Percentiles rank a stretch among this genome's conserved stretches.
Conservation (phyloP, 2,797 vertebrate genomes). For the Hybognathus amarus region DNA sequence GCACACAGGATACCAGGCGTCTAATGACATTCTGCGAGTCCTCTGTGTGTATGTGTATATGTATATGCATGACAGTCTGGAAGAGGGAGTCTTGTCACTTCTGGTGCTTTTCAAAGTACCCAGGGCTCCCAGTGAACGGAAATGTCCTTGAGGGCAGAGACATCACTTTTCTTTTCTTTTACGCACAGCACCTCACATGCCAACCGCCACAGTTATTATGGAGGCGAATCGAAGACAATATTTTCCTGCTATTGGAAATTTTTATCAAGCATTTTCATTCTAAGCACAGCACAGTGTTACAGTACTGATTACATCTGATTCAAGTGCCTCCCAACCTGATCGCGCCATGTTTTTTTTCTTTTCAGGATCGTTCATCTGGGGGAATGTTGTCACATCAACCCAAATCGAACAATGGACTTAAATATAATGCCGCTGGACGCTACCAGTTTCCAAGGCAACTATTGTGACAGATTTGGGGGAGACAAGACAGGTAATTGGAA, state of each 20-base stretch:
- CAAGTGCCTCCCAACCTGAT: slow-evolving; percentile 39
- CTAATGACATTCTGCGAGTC: slow-evolving; percentile 54
- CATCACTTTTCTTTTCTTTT: slow-evolving; percentile 4
- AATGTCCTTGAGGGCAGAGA: slow-evolving; percentile 51
- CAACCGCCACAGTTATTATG: slow-evolving; percentile 33
- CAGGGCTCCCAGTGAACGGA: slow-evolving; percentile 27
- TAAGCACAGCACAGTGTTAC: background rate
- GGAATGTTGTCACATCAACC: slow-evolving; percentile 72
- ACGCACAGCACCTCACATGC: slow-evolving; percentile 10
- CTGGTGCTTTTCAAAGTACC: slow-evolving; percentile 58
- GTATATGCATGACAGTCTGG: slow-evolving; percentile 50
- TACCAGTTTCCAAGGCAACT: slow-evolving; percentile 82
- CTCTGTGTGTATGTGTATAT: slow-evolving; percentile 46
- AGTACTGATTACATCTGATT: slow-evolving; percentile 42
- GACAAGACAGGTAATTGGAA: slow-evolving; percentile 86
- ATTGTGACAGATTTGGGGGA: slow-evolving; percentile 84
- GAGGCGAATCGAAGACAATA: background rate
- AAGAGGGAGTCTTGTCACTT: slow-evolving; percentile 60
- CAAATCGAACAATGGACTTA: slow-evolving; percentile 77
- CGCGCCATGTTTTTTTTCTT: slow-evolving; percentile 19
- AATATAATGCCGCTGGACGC: slow-evolving; percentile 77
- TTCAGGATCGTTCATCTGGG: slow-evolving; percentile 40
- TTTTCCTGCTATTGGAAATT: slow-evolving; percentile 7
- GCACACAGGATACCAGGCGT: slow-evolving; percentile 62
- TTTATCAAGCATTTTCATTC: slow-evolving; percentile 17